Evolutionary conservation across 2,113 vertebrate species (phyloP).

Genomic region (Raja brachyura): DNA sequence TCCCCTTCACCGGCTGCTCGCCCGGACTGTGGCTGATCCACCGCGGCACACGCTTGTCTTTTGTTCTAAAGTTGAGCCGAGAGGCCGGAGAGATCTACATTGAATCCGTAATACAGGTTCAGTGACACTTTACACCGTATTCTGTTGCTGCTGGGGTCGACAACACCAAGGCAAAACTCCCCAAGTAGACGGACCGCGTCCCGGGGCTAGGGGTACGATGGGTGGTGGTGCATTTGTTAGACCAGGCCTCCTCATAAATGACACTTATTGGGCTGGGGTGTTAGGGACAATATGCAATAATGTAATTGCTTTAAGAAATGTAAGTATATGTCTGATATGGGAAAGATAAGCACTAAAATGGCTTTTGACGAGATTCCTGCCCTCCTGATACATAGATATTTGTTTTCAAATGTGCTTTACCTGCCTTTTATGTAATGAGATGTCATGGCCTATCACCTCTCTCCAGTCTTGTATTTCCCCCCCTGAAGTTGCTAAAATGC

Average conservation of each 20-base stretch:
- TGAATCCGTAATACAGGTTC: not conserved
- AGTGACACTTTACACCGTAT: not conserved
- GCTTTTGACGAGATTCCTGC: not conserved
- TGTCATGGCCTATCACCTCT: not conserved
- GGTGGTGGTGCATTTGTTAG: not conserved
- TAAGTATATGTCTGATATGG: not conserved
- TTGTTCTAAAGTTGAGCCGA: too few species aligned
- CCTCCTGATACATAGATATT: not conserved
- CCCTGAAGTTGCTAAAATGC: not conserved
- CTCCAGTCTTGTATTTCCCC: not conserved
- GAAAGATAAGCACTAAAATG: not conserved
- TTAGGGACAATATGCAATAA: slow-evolving; percentile 8
- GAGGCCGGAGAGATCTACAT: not conserved
- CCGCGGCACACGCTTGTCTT: too few species aligned
- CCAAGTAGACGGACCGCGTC: too few species aligned
- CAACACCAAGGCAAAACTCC: too few species aligned
- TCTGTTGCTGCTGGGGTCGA: too few species aligned
- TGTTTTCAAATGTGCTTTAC: not conserved
- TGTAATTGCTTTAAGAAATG: not conserved
- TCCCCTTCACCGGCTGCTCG: too few species aligned
- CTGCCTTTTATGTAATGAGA: not conserved
- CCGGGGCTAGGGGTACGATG: not conserved
- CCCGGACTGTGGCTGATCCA: too few species aligned
- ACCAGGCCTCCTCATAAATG: not conserved
- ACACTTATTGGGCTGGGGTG: not conserved